Evolutionary conservation across 2,113 vertebrate species (phyloP), one percentile per base, ranked within the genome.

Genomic region (Phycodurus eques): DNA sequence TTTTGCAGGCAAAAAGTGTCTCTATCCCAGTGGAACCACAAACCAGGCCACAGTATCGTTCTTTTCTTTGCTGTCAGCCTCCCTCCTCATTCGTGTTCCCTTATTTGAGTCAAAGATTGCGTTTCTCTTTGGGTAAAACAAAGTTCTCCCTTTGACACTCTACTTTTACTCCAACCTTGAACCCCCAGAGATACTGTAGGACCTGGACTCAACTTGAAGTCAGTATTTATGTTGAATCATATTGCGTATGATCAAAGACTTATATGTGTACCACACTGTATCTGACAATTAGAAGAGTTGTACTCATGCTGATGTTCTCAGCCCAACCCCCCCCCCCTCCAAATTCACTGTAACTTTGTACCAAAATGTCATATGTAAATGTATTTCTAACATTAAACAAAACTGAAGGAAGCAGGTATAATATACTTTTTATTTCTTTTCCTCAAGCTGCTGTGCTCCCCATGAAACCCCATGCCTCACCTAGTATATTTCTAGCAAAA

Each of bases 41-140:
- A 91, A 88, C 87, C 89, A 91, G 89, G 87, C 83, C 90, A 88
- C 79, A 75, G 76, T 63, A 57, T 75, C 73, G 60, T 80, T 75
- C 82, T 78, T 79, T 82, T 65, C 64, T 47, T 49, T 69, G 70
- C 72, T 20, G 11, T 69, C 79, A 39, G n/a, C 33, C 53, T 62
- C 76, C 54, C 66, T 72, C 74, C 67, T 71, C n/a, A 39, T 15
- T 68, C 39, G 39, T 17, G 35, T 57, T 43, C n/a, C 57, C 49
- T 72, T 85, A 78, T 85, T 87, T 78, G 82, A 82, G 73, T 75
- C 68, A 80, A 78, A 76, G 74, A 75, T 74, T 44, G 57, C 71
- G 67, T 85, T 72, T 82, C 43, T 73, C 61, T 20, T 46, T 8
- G 59, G 63, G 49, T 81, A 71, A 10, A 49, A 66, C 56, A 71